These are phyloP conservation scores for Chrysina gloriosa DNA, from an alignment of 2,888 invertebrate genomes.

Conservation along the genomic window DNA sequence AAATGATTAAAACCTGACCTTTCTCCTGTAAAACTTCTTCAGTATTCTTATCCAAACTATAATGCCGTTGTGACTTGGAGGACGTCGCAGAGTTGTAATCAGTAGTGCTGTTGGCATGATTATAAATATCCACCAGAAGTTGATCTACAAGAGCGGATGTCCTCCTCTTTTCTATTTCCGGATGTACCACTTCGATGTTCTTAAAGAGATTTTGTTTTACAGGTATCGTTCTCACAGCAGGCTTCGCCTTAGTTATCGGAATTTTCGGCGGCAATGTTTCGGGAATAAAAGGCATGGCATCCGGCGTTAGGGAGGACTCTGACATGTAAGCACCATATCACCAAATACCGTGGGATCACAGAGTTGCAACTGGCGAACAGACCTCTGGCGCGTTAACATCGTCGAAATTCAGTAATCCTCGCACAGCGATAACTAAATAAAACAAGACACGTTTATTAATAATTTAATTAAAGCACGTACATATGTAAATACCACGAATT, in stretches of 20 bases:
- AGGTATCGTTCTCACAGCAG: conserved; percentile 19
- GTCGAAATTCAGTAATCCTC: conserved; percentile 18
- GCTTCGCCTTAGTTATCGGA: conserved; percentile 18
- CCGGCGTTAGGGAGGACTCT: conserved; percentile 45
- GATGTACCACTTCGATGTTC: conserved; percentile 15
- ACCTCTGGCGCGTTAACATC: conserved; percentile 42
- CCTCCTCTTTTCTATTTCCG: conserved; percentile 55
- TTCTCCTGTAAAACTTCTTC: conserved; percentile 62
- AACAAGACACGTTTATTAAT: conserved; percentile 5
- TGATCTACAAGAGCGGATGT: conserved; percentile 71
- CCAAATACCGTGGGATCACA: conserved; percentile 61
- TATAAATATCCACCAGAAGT: conserved; percentile 73
- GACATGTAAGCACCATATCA: conserved; percentile 56
- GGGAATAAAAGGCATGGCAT: conserved; percentile 31
- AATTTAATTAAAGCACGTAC: conserved; percentile 20
- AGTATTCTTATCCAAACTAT: conserved; percentile 51
- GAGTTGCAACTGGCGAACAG: conserved; percentile 57
- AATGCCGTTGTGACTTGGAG: conserved; percentile 55
- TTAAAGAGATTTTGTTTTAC: conserved; percentile 13
- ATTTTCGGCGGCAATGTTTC: background rate
- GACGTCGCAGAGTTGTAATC: conserved; percentile 63
- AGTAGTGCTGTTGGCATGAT: conserved; percentile 66
- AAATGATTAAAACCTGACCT: conserved; percentile 59
- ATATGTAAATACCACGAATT: background rate
- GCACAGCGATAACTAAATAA: conserved; percentile 19